Percentiles rank a stretch among this genome's conserved stretches.
Evolutionary conservation across 2,797 vertebrate species (phyloP).

Genomic region (Erpetoichthys calabaricus): DNA sequence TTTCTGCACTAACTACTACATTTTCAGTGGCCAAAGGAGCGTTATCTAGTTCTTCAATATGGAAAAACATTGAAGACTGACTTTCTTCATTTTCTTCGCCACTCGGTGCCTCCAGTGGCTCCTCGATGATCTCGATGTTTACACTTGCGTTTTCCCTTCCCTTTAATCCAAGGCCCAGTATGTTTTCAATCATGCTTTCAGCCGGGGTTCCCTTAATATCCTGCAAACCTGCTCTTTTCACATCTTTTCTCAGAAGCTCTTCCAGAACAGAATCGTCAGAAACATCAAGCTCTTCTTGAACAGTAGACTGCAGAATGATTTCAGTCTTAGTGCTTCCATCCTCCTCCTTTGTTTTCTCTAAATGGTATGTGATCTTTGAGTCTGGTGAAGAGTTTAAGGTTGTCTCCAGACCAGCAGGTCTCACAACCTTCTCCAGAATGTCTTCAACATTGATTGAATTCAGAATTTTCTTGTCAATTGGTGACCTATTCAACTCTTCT

Average conservation of each 20-base stretch:
- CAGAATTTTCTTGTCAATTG: constrained; percentile 41
- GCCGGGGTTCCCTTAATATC: constrained; percentile 52
- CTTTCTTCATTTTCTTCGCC: constrained; percentile 43
- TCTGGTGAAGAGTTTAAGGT: constrained; percentile 43
- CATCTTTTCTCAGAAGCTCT: constrained; percentile 49
- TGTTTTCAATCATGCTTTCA: constrained; percentile 62
- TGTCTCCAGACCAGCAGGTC: constrained; percentile 50
- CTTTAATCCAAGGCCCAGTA: constrained; percentile 57
- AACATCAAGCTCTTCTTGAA: constrained; percentile 64
- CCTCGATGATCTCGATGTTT: constrained; percentile 79
- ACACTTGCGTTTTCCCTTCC: constrained; percentile 54
- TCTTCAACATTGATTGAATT: constrained; percentile 61
- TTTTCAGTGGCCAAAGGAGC: constrained; percentile 26
- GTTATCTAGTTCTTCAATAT: constrained; percentile 77
- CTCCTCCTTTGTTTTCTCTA: constrained; percentile 60
- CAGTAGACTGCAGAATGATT: constrained; percentile 68
- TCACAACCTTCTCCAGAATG: constrained; percentile 72
- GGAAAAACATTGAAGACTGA: constrained; percentile 47
- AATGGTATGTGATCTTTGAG: constrained; percentile 57
- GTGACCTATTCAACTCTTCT: constrained; percentile 9
- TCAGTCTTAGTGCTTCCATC: constrained; percentile 66
- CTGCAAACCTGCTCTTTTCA: constrained; percentile 53
- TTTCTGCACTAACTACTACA: constrained; percentile 23
- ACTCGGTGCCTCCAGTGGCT: constrained; percentile 47
- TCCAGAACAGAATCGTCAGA: constrained; percentile 45